Percentiles rank a stretch among this genome's conserved stretches.
Evolutionary conservation across 2,888 invertebrate genomes (phyloP).

Genomic region (Caenorhabditis afra): DNA sequence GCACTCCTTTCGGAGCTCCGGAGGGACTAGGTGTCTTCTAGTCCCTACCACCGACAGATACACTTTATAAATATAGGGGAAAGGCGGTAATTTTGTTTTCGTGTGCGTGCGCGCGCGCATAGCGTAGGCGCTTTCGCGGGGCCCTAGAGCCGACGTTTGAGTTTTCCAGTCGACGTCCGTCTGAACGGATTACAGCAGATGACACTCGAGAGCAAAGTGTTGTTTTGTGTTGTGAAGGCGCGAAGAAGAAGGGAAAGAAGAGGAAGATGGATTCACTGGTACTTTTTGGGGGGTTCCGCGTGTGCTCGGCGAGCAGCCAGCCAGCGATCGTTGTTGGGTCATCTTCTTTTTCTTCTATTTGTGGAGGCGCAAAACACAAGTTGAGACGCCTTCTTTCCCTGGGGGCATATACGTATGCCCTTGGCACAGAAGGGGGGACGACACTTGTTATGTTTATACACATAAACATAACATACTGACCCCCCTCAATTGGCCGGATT

Average conservation of each 20-base stretch:
- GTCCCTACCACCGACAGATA: no score
- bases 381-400: conserved; percentile 26
- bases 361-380: conserved; percentile 35
- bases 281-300: conserved; percentile 44
- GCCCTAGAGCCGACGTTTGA: conserved; percentile 1
- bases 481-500: conserved; percentile 42
- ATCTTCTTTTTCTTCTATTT: conserved; percentile 31
- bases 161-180: conserved; percentile 27
- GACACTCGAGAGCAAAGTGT: conserved; percentile 38
- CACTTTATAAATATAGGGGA: background rate
- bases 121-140: background rate
- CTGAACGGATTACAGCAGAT: conserved; percentile 39
- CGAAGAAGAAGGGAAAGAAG: conserved; percentile 4
- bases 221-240: conserved; percentile 16
- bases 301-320: conserved; percentile 26
- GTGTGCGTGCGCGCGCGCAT: background rate
- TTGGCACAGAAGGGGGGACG: conserved; percentile 38
- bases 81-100: conserved; percentile 37
- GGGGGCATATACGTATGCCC: conserved; percentile 53
- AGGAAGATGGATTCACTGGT: conserved; percentile 40
- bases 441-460: conserved; percentile 49
- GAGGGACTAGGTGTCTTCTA: no score
- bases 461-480: conserved; percentile 43
- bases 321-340: conserved; percentile 4
- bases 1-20: no score